Evolutionary conservation across 2,113 vertebrate species (phyloP).

Genomic region (Vulpes lagopus): DNA sequence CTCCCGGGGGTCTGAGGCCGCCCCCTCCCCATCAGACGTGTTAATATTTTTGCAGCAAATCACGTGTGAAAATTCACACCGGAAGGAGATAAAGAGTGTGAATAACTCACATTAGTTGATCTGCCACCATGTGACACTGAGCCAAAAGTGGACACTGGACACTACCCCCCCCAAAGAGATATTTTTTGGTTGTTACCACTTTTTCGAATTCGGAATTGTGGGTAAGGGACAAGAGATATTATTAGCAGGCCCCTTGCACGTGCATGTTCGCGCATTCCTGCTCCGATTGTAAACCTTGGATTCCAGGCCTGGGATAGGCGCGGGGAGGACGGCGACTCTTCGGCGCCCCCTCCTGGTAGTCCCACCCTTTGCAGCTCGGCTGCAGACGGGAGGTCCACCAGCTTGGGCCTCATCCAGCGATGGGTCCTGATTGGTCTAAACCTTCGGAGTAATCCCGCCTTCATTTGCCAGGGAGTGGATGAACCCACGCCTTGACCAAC

Average conservation of each 20-base stretch:
- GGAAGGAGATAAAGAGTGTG: not conserved
- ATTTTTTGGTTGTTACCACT: not conserved
- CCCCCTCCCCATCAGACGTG: not conserved
- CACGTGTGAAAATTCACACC: constrained; percentile 48
- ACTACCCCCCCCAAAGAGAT: too few species aligned
- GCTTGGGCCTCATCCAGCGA: not conserved
- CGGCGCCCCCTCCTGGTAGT: constrained; percentile 30
- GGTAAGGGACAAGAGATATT: not conserved
- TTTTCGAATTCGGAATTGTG: not conserved
- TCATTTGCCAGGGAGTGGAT: not conserved
- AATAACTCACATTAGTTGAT: not conserved
- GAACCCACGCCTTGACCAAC: not conserved
- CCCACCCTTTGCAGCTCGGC: not conserved
- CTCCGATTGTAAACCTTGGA: not conserved
- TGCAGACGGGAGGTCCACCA: fast-evolving
- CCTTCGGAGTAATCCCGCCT: not conserved
- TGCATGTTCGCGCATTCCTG: not conserved
- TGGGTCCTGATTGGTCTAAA: not conserved
- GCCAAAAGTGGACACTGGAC: not conserved
- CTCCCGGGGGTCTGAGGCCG: not conserved
- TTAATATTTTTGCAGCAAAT: constrained; percentile 38
- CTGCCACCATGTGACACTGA: not conserved
- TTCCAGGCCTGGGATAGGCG: not conserved
- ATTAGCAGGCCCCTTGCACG: not conserved
- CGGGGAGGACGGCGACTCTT: not conserved